Base-by-base conservation (phyloP, 2,888 invertebrate species). In the Cataglyphis cursor region DNA sequence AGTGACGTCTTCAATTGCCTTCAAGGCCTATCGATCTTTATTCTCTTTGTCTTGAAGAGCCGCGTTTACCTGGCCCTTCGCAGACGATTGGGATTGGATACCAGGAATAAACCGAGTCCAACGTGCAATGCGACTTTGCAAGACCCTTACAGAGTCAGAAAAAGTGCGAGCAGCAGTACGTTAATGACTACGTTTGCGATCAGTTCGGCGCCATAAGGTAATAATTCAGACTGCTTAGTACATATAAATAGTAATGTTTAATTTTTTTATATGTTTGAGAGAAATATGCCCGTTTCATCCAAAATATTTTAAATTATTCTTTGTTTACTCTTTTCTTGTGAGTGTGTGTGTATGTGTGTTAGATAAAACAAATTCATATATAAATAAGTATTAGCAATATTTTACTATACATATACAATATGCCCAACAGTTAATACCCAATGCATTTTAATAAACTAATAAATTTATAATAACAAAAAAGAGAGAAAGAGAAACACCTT, bases 1-100 rank as follows among this genome's bases (percentile, higher is more conserved):
- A 95, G 96, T 54, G 97, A 97, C 93, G 95, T 96, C 0, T 95
- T 97, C 83, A 97, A 97, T 92, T 96, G 96, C 78, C 95, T 97
- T 4, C 97, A 97, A 93, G 97, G 97, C 84, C 82, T 97, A 31
- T 96, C 97, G 89, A 97, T 97, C 82, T 97, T 97, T 93, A 95
- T 96, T 66, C 97, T 97, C 74, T 96, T 97, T 85, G 96, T 97
- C 12, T 95, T 97, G 89, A 97, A 97, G 92, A 96, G 95, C 31
- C 96, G 97, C 90, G 96, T 97, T 0, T 96, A 96, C 92, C 94
- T 95, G 59, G 96, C 96, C 35, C 95, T 97, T 81, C 95, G 95
- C 87, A 95, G 95, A 85, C 96, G 96, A 88, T 93, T 97, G 12
- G 96, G 88, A 18, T 48, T 81, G 35, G 51, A 66, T 10, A 28